Evolutionary conservation across 2,797 vertebrate genomes (phyloP).

Genomic region (Kryptopterus vitreolus): DNA sequence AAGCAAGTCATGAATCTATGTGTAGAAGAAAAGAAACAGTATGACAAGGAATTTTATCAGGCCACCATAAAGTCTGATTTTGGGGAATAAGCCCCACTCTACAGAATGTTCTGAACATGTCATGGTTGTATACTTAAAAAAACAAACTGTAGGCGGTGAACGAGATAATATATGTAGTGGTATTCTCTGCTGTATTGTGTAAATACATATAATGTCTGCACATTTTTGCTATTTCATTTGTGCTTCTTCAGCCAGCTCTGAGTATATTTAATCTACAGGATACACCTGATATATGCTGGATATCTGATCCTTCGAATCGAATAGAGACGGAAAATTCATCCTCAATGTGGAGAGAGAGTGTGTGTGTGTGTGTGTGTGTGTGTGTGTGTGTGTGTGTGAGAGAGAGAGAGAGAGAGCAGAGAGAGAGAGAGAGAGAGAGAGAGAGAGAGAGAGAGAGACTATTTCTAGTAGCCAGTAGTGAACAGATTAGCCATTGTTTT

Average conservation of each 20-base stretch:
- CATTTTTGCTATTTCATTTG: background rate
- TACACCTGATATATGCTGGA: conserved; percentile 21
- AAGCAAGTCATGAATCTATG: background rate
- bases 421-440: conserved; percentile 7
- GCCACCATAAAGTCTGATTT: background rate
- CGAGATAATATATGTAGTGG: background rate
- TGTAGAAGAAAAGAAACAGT: background rate
- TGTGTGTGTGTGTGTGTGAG: background rate
- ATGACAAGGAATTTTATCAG: background rate
- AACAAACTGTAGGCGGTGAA: background rate
- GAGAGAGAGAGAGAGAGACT: conserved; percentile 59
- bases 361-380: background rate
- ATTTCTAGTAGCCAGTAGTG: conserved; percentile 66
- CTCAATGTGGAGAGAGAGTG: background rate
- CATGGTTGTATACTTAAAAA: background rate
- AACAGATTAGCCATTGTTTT: conserved; percentile 65
- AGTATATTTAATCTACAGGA: background rate
- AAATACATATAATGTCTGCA: conserved; percentile 2
- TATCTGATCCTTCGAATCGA: conserved; percentile 40
- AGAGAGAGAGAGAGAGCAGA: background rate
- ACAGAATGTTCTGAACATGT: background rate
- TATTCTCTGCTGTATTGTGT: background rate
- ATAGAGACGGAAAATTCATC: conserved; percentile 50
- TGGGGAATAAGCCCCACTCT: background rate
- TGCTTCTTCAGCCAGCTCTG: background rate